Percentiles rank a stretch among this genome's conserved stretches.
Evolutionary conservation across 2,113 vertebrate genomes (phyloP).

Genomic region (Tachycineta bicolor): DNA sequence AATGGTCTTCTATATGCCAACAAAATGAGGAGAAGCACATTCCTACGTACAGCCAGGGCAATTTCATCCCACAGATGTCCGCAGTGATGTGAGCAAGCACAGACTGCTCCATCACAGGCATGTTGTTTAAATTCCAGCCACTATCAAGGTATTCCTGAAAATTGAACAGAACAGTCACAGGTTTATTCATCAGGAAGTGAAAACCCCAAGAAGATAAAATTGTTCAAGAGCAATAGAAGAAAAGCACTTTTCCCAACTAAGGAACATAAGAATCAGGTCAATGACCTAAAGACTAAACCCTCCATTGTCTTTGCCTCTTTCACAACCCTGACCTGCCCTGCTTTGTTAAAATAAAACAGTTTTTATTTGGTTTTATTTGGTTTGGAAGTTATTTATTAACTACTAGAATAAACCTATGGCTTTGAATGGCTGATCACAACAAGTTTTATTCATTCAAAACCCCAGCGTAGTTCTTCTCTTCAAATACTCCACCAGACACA

Average conservation of each 20-base stretch:
- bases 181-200: background rate
- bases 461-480: background rate
- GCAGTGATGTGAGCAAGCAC: slow-evolving; percentile 95
- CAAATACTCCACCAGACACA: background rate
- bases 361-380: background rate
- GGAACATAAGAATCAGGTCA: background rate
- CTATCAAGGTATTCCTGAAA: slow-evolving; percentile 92
- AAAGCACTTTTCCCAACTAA: background rate
- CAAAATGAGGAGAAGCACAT: slow-evolving; percentile 99
- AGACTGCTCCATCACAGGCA: slow-evolving; percentile 97
- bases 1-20: slow-evolving; percentile 99
- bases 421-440: background rate
- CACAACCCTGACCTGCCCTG: background rate
- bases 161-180: background rate
- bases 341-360: background rate
- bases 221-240: background rate
- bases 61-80: slow-evolving; percentile 98
- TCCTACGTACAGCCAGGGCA: slow-evolving; percentile 97
- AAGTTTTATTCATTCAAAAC: background rate
- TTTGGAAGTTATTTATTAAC: background rate
- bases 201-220: background rate
- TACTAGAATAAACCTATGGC: background rate
- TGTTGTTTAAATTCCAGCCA: slow-evolving; percentile 98
- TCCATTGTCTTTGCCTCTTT: background rate
- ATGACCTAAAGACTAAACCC: background rate